phyloP scores from a whole-genome alignment of 2,888 invertebrate species.

The Nomada goodeniana region DNA sequence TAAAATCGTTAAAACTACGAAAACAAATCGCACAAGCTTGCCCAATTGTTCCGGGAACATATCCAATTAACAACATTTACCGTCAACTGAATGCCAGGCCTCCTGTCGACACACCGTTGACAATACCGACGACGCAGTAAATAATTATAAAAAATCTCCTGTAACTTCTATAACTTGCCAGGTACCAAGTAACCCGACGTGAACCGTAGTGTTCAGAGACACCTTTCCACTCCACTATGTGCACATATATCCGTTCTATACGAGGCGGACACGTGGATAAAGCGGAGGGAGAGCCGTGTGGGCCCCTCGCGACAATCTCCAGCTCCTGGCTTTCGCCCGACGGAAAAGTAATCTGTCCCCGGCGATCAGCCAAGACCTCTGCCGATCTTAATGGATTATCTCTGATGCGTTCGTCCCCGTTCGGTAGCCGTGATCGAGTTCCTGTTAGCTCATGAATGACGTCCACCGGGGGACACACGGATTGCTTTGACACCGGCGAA shows the following conservation, averaged over 20 bases:
- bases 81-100: no score
- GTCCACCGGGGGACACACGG: background rate
- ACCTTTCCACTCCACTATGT: background rate
- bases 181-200: background rate
- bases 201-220: conserved; percentile 9
- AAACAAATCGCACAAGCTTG: no score
- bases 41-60: no score
- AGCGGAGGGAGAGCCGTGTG: conserved; percentile 12
- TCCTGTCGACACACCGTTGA: no score
- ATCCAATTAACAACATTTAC: no score
- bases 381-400: conserved; percentile 66
- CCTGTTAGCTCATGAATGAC: conserved; percentile 59
- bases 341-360: conserved; percentile 61
- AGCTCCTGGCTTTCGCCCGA: conserved; percentile 48
- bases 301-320: conserved; percentile 42
- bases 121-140: no score
- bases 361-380: conserved; percentile 50
- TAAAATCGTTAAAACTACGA: background rate
- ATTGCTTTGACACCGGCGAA: conserved; percentile 10
- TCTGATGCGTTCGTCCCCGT: conserved; percentile 55
- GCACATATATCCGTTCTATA: background rate
- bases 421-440: conserved; percentile 54
- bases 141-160: no score
- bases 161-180: no score
- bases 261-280: conserved; percentile 48